A percentile compares a stretch with the other conserved stretches of the same genome.
Evolutionary conservation across 1,140 invertebrate species (phyloP).

Genomic region (Drosophila fuyamai): DNA sequence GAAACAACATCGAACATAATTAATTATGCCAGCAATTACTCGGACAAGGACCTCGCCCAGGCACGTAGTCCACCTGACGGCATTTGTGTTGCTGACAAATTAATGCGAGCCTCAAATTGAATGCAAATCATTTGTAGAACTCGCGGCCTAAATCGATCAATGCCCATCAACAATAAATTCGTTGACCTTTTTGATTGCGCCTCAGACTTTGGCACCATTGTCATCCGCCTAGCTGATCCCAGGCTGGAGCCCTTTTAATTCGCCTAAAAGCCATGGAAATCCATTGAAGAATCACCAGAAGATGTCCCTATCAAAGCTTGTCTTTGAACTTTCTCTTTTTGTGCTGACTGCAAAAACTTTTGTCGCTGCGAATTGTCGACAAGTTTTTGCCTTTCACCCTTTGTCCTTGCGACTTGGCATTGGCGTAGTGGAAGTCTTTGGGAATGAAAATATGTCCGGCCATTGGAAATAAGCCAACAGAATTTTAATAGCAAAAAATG

Average conservation of each 20-base stretch:
- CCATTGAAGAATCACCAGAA: constrained; percentile 29
- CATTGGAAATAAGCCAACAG: constrained; percentile 70
- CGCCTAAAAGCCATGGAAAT: constrained; percentile 56
- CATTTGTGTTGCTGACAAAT: constrained; percentile 56
- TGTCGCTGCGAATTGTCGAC: constrained; percentile 45
- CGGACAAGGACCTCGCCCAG: constrained; percentile 31
- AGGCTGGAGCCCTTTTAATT: constrained; percentile 46
- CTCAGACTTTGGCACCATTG: constrained; percentile 11
- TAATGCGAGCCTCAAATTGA: constrained; percentile 38
- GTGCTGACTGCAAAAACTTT: constrained; percentile 38
- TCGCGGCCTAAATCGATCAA: constrained; percentile 29
- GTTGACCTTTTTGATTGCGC: constrained; percentile 33
- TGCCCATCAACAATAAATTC: constrained; percentile 49
- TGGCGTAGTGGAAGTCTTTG: constrained; percentile 62
- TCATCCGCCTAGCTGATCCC: constrained; percentile 34
- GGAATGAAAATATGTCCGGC: constrained; percentile 48
- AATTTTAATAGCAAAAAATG: constrained; percentile 61
- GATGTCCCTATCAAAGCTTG: constrained; percentile 29
- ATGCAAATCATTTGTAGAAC: constrained; percentile 42
- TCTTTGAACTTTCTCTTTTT: constrained; percentile 32
- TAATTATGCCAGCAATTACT: constrained; percentile 60
- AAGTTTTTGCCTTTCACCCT: constrained; percentile 48
- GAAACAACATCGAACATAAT: constrained; percentile 49
- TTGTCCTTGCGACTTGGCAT: constrained; percentile 53
- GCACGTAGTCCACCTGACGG: constrained; percentile 33